These are phyloP conservation scores for Pristionchus arcanus DNA, from an alignment of 2,888 invertebrate genomes.

Conservation along the genomic window DNA sequence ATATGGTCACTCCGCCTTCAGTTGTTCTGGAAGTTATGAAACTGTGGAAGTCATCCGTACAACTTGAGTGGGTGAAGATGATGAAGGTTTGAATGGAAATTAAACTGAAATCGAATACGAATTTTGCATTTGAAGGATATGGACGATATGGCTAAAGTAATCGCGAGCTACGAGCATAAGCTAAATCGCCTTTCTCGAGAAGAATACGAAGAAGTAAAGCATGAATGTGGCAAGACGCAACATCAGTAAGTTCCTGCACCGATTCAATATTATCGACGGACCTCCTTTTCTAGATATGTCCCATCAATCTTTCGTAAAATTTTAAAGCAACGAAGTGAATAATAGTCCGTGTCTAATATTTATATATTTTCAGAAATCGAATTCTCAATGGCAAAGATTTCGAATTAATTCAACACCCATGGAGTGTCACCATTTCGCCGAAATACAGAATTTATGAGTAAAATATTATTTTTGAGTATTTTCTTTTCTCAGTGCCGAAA, in stretches of 20 bases:
- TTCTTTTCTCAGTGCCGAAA: too few relatives aligned
- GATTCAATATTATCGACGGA: too few relatives aligned
- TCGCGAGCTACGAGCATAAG: not conserved
- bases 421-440: not conserved
- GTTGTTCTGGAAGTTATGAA: not conserved
- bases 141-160: not conserved
- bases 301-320: too few relatives aligned
- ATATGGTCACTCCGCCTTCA: not conserved
- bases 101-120: not conserved
- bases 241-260: too few relatives aligned
- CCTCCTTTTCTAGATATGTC: too few relatives aligned
- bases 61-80: not conserved
- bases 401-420: not conserved
- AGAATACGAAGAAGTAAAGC: not conserved
- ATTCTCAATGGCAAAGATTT: not conserved
- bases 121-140: not conserved
- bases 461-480: too few relatives aligned
- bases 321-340: too few relatives aligned
- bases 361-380: not conserved
- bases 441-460: too few relatives aligned
- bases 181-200: not conserved
- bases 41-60: not conserved
- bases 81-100: not conserved
- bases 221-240: not conserved
- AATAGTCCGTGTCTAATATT: too few relatives aligned